phyloP scores from a whole-genome alignment of 1,140 invertebrate species.

The Fopius arisanus region DNA sequence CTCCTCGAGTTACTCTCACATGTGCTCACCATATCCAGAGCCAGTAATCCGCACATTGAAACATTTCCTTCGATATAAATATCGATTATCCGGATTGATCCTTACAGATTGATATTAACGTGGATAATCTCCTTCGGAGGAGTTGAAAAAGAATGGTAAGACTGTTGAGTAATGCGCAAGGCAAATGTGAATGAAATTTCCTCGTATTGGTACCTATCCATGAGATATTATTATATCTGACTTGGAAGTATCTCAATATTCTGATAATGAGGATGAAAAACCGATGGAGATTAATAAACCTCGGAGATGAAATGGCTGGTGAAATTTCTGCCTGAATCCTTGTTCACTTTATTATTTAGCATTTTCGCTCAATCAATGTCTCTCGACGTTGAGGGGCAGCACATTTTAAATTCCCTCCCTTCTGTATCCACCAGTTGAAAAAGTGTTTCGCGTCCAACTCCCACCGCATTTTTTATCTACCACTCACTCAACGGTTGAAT shows the following conservation, averaged over 20 bases:
- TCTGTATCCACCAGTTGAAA: background rate
- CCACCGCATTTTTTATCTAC: background rate
- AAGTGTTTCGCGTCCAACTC: constrained; percentile 4
- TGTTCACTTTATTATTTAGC: background rate
- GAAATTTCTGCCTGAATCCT: background rate
- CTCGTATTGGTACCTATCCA: background rate
- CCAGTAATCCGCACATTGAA: background rate
- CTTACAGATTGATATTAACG: constrained; percentile 56
- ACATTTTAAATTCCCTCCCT: background rate
- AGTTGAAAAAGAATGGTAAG: background rate
- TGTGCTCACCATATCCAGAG: background rate
- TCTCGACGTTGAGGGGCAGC: background rate
- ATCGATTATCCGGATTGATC: constrained; percentile 58
- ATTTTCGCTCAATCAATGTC: constrained; percentile 8
- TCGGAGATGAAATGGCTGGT: background rate
- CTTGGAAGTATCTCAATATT: background rate
- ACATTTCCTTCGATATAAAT: constrained; percentile 45
- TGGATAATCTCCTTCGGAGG: background rate
- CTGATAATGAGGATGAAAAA: background rate
- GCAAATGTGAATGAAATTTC: background rate
- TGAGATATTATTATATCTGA: background rate
- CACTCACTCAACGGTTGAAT: constrained; percentile 1
- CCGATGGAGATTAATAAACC: background rate
- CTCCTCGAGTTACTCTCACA: background rate
- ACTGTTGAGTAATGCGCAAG: background rate